Conservation (phyloP, 1,140 invertebrate genomes). For the Sitobion miscanthi region DNA sequence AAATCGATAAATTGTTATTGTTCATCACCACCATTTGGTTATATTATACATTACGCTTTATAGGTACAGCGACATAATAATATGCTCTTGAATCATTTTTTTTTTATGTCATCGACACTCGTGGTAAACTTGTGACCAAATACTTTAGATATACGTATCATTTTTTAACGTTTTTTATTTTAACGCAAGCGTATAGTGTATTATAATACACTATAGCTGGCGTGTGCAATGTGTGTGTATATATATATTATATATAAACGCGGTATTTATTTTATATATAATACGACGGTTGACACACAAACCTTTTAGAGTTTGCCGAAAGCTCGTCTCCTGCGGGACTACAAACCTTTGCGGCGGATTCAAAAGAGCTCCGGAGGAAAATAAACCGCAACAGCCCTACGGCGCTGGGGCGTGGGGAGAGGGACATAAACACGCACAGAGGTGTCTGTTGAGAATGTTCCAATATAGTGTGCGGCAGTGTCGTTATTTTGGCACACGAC, state of each 20-base stretch:
- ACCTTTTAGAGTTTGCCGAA: slow-evolving; percentile 48
- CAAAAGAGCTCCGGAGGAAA: slow-evolving; percentile 32
- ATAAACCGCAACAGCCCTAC: neutral
- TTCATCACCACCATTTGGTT: neutral
- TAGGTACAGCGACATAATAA: too few relatives aligned
- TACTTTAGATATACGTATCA: neutral
- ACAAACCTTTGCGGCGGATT: slow-evolving; percentile 5
- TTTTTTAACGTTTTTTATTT: neutral
- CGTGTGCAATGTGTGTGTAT: neutral
- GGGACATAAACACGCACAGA: slow-evolving; percentile 20
- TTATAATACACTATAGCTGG: neutral
- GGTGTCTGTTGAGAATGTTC: slow-evolving; percentile 51
- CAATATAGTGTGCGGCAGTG: slow-evolving; percentile 29
- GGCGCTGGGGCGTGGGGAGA: neutral
- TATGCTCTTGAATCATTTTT: neutral
- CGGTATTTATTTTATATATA: neutral
- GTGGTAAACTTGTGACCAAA: neutral
- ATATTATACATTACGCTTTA: too few relatives aligned
- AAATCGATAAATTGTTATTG: neutral
- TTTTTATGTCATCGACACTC: neutral
- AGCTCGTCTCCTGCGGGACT: slow-evolving; percentile 49
- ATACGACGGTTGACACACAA: slow-evolving; percentile 12
- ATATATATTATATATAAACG: neutral
- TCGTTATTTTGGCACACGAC: slow-evolving; percentile 45
- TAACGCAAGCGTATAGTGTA: neutral